Percentiles rank a stretch among this genome's conserved stretches.
These are phyloP conservation scores for Orthochromis indermauri DNA, from an alignment of 2,113 vertebrate species.

Conservation along the genomic window DNA sequence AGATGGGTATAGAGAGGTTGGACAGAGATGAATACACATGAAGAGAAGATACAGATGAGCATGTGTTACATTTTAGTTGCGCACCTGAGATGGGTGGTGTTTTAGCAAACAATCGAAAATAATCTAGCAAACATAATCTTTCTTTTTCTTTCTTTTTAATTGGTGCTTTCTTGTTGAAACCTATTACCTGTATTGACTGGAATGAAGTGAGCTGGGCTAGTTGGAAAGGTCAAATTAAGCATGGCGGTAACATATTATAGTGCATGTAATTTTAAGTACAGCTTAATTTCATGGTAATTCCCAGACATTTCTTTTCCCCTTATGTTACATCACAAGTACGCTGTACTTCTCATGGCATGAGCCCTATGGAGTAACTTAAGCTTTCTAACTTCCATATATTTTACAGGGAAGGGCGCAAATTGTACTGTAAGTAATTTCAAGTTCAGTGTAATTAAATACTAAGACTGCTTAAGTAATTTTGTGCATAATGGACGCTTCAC, in stretches of 20 bases:
- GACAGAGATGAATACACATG: neutral
- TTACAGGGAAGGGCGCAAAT: neutral
- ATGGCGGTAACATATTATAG: neutral
- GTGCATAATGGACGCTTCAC: neutral
- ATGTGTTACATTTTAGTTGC: neutral
- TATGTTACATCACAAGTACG: neutral
- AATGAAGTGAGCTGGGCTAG: neutral
- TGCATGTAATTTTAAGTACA: neutral
- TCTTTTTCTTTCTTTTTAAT: neutral
- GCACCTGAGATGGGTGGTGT: neutral
- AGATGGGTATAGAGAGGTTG: conserved; percentile 33
- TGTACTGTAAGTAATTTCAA: neutral
- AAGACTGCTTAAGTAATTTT: neutral
- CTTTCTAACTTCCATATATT: neutral
- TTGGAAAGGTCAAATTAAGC: neutral
- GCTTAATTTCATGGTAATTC: neutral
- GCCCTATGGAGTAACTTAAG: neutral
- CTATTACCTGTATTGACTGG: neutral
- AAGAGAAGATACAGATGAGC: neutral
- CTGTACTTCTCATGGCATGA: neutral
- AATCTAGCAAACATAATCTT: neutral
- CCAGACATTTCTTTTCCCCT: neutral
- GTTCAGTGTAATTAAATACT: neutral
- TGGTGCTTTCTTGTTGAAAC: neutral
- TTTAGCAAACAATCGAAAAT: neutral